Percentiles rank a stretch among this genome's conserved stretches.
phyloP scores from a whole-genome alignment of 1,140 invertebrate genomes.

The Pogonognathellus flavescens region DNA sequence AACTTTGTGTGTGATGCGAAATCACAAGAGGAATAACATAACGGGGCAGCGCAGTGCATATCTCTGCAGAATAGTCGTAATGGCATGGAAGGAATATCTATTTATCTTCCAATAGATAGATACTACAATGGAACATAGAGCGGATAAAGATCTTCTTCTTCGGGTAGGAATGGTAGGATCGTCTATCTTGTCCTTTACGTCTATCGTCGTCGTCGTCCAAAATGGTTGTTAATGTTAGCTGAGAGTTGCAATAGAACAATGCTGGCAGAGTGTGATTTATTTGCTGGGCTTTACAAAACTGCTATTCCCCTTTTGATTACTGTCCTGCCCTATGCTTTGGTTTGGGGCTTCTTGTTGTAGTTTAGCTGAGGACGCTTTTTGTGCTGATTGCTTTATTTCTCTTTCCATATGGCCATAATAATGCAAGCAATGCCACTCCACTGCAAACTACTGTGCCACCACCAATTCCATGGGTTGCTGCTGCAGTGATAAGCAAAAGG shows the following conservation, averaged over 20 bases:
- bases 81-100: neutral
- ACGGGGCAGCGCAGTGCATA: neutral
- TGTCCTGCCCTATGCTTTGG: neutral
- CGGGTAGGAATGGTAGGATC: too few species aligned
- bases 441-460: too few species aligned
- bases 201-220: neutral
- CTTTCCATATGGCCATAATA: neutral
- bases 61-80: neutral
- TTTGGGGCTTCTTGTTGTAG: neutral
- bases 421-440: too few species aligned
- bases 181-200: neutral
- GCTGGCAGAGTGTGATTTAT: conserved; percentile 28
- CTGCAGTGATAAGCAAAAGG: neutral
- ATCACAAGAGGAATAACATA: conserved; percentile 5
- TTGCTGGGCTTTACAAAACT: neutral
- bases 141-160: conserved; percentile 13
- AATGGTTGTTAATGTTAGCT: neutral
- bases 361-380: conserved; percentile 16
- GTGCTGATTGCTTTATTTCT: conserved; percentile 39
- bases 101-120: conserved; percentile 23
- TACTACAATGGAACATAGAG: neutral
- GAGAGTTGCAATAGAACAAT: conserved; percentile 12
- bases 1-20: conserved; percentile 26
- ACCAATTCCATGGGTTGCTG: neutral
- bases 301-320: neutral